phyloP scores from a whole-genome alignment of 1,140 invertebrate genomes.

The Cardiocondyla obscurior region DNA sequence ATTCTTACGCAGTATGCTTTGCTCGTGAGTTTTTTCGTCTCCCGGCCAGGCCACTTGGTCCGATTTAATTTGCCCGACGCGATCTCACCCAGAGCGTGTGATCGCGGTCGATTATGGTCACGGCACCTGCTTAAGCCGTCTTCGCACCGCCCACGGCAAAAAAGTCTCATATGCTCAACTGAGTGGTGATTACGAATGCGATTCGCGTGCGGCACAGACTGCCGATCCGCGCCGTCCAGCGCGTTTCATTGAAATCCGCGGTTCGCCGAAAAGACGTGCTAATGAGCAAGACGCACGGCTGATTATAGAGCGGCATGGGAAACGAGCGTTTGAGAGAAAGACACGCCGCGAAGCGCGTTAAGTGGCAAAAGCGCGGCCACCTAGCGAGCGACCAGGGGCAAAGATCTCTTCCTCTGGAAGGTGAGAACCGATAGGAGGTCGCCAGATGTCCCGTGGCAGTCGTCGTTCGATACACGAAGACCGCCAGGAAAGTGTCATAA shows the following conservation, averaged over 20 bases:
- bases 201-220: conserved; percentile 51
- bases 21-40: background rate
- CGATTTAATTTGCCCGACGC: conserved; percentile 38
- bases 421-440: conserved; percentile 44
- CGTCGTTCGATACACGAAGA: conserved; percentile 12
- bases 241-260: conserved; percentile 67
- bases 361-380: conserved; percentile 69
- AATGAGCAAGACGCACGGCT: conserved; percentile 72
- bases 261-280: conserved; percentile 58
- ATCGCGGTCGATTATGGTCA: conserved; percentile 37
- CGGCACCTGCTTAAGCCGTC: conserved; percentile 55
- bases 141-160: conserved; percentile 22
- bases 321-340: conserved; percentile 42
- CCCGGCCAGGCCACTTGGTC: conserved; percentile 5
- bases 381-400: conserved; percentile 50
- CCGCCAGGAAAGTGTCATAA: conserved; percentile 68
- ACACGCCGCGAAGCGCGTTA: conserved; percentile 45
- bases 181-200: conserved; percentile 62
- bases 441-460: conserved; percentile 54
- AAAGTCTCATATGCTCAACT: conserved; percentile 31
- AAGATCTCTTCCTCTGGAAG: conserved; percentile 56
- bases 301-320: conserved; percentile 74
- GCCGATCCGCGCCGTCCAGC: conserved; percentile 29
- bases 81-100: conserved; percentile 17
- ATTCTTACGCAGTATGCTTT: conserved; percentile 7